Evolutionary conservation across 2,888 invertebrate genomes (phyloP), one percentile per base, ranked within the genome.

Genomic region (Sisyra nigra): DNA sequence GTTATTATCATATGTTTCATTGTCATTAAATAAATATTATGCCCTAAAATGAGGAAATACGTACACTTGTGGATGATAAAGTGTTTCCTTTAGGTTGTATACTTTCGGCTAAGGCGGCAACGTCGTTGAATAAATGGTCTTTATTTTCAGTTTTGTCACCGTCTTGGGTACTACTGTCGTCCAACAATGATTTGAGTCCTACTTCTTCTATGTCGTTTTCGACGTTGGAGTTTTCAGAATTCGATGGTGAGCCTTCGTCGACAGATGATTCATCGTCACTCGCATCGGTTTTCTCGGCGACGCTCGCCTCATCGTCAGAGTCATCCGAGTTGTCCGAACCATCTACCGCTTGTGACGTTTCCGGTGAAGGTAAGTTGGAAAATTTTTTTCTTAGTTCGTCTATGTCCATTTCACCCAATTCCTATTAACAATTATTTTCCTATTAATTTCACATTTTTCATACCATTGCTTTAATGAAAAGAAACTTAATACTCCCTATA

Each of bases 1-100:
- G 24, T n/a, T n/a, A n/a, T n/a, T n/a, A n/a, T n/a, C n/a, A n/a
- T n/a, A n/a, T n/a, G n/a, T n/a, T n/a, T n/a, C n/a, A n/a, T n/a
- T n/a, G n/a, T n/a, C n/a, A n/a, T n/a, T n/a, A n/a, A n/a, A n/a
- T n/a, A n/a, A n/a, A n/a, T 30, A 30, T 8, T 30, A 30, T 30
- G 7, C 10, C 30, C 30, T 8, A 30, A 13, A 17, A 30, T 17
- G 6, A 13, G 9, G 3, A 15, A 15, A 30, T 36, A 63, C 69
- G 65, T 59, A 82, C 82, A 64, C 82, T 82, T 42, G 96, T 91
- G 45, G 93, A 92, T 52, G 91, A 87, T 51, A 97, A 69, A 15
- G 97, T 98, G 58, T 92, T 93, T 58, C 97, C 97, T 60, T 92
- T 97, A 2, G 97, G 97, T 64, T 97, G 96, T 59, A 98, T 83